Evolutionary conservation across 92 coral and sea anemone genomes (phyloP).

Genomic region (Paragorgia papillata): DNA sequence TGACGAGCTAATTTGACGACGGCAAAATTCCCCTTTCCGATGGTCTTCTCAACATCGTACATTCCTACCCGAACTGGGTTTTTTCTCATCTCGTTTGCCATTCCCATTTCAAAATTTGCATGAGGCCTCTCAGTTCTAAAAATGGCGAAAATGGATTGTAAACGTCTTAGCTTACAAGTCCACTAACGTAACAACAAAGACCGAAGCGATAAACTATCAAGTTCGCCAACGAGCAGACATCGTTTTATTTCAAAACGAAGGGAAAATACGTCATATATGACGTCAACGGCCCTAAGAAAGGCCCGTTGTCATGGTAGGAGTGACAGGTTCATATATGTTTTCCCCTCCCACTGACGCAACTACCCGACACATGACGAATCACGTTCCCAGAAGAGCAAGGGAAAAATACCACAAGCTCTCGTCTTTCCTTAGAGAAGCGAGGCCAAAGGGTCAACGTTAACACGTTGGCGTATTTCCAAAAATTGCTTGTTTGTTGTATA

Average conservation of each 20-base stretch:
- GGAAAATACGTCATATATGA: constrained; percentile 48
- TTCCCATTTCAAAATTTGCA: constrained; percentile 79
- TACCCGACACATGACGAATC: constrained; percentile 26
- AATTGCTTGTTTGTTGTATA: too few relatives aligned
- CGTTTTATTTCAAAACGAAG: constrained; percentile 44
- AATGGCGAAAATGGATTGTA: constrained; percentile 56
- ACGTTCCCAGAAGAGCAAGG: constrained; percentile 10
- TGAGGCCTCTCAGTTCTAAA: constrained; percentile 60
- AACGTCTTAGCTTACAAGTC: constrained; percentile 5
- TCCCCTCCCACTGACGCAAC: constrained; percentile 46
- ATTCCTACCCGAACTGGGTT: constrained; percentile 93
- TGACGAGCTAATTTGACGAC: constrained; percentile 97
- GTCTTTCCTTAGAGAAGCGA: too few relatives aligned
- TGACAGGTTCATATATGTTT: constrained; percentile 28
- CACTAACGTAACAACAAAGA: neutral
- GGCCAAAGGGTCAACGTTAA: too few relatives aligned
- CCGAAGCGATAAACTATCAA: constrained; percentile 17
- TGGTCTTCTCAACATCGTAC: constrained; percentile 97
- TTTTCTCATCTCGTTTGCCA: constrained; percentile 89
- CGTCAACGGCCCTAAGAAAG: constrained; percentile 46
- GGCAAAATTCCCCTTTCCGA: constrained; percentile 99
- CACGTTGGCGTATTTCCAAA: too few relatives aligned
- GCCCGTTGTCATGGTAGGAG: constrained; percentile 39
- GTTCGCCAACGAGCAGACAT: constrained; percentile 38
- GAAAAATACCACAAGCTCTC: too few relatives aligned